Conservation (phyloP, 1,140 invertebrate species). For the Zaprionus africanus region DNA sequence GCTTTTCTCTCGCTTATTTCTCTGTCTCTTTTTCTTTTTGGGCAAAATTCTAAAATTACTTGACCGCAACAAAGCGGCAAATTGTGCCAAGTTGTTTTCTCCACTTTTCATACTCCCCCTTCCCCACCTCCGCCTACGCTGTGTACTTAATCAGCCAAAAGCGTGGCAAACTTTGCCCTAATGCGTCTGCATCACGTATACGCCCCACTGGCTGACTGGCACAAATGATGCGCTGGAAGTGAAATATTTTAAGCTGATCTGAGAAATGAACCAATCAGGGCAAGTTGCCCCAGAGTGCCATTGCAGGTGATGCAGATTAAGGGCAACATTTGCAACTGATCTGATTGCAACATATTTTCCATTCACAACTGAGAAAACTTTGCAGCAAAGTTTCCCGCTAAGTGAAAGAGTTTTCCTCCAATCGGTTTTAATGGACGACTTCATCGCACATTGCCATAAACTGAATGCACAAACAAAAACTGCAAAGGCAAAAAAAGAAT, state of each 20-base stretch:
- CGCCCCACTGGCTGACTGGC: constrained; percentile 27
- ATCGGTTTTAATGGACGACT: not conserved
- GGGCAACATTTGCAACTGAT: not conserved
- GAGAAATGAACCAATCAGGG: constrained; percentile 24
- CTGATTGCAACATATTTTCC: constrained; percentile 6
- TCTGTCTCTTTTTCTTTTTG: constrained; percentile 29
- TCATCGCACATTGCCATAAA: not conserved
- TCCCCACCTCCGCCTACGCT: not conserved
- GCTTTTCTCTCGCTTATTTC: constrained; percentile 13
- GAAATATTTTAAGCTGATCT: constrained; percentile 20
- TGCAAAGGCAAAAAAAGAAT: constrained; percentile 13
- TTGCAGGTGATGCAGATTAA: constrained; percentile 5
- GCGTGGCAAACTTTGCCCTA: constrained; percentile 39
- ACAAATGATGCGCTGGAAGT: constrained; percentile 16
- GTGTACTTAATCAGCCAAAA: constrained; percentile 52
- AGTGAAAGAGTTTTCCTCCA: not conserved
- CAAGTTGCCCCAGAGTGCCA: not conserved
- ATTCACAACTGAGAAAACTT: constrained; percentile 1
- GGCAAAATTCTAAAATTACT: constrained; percentile 62
- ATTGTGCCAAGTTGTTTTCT: constrained; percentile 66
- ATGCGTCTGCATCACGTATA: constrained; percentile 42
- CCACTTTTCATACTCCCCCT: constrained; percentile 20
- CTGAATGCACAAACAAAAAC: not conserved
- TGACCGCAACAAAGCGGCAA: constrained; percentile 74
- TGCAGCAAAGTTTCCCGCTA: not conserved